Percentiles rank a stretch among this genome's conserved stretches.
Conservation (phyloP, 2,113 vertebrate species). For the Crotalus viridis region DNA sequence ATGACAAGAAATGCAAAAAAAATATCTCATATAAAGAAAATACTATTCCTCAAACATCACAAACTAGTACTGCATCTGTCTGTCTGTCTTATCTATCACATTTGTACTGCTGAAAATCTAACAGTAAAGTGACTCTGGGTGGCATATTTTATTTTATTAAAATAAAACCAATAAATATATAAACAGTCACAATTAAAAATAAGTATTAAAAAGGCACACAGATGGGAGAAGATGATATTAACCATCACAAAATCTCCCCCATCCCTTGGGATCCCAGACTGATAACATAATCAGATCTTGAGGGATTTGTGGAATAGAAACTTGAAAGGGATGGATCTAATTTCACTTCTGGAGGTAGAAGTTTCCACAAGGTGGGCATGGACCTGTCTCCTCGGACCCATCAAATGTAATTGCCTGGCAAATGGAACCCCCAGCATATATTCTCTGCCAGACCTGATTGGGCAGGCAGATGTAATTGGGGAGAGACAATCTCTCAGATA, state of each 20-base stretch:
- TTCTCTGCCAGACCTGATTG: neutral
- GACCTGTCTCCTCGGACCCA: neutral
- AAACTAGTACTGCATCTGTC: neutral
- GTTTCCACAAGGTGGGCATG: neutral
- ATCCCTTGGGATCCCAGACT: neutral
- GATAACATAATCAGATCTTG: neutral
- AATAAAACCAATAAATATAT: neutral
- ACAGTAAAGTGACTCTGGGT: neutral
- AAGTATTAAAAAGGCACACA: neutral
- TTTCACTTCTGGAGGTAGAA: neutral
- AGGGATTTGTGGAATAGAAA: neutral
- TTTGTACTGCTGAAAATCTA: neutral
- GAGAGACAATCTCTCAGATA: neutral
- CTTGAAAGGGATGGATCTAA: neutral
- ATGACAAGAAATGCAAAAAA: neutral
- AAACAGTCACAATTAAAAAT: neutral
- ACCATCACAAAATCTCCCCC: neutral
- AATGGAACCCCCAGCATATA: neutral
- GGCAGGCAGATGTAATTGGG: neutral
- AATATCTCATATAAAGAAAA: neutral
- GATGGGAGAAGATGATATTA: neutral
- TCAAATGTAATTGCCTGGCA: neutral
- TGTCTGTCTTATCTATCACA: neutral
- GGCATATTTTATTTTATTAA: neutral
- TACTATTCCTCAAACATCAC: neutral